Evolutionary conservation across 2,888 invertebrate species (phyloP).

Genomic region (Drosophila picticornis): DNA sequence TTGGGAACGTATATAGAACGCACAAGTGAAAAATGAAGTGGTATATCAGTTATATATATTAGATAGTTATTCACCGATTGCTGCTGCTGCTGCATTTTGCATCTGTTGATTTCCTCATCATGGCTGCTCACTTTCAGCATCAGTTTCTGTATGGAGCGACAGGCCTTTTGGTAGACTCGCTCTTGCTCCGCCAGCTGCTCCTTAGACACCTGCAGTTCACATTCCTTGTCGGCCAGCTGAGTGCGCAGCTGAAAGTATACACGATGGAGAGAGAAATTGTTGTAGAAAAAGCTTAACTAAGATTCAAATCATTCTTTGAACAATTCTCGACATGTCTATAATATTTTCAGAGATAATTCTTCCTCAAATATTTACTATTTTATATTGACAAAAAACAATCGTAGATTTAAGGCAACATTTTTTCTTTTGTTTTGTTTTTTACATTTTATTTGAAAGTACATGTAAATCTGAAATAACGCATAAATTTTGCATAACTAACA

Average conservation of each 20-base stretch:
- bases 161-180: constrained; percentile 81
- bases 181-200: constrained; percentile 78
- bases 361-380: not conserved
- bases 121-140: constrained; percentile 79
- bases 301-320: not conserved
- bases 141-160: constrained; percentile 83
- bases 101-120: constrained; percentile 77
- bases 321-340: not conserved
- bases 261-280: not conserved
- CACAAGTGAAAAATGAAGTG: no score
- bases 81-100: constrained; percentile 63
- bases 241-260: constrained; percentile 63
- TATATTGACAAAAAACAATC: constrained; percentile 1
- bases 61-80: constrained; percentile 24
- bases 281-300: not conserved
- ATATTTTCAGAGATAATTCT: not conserved
- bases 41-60: no score
- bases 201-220: constrained; percentile 81
- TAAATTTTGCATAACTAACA: constrained; percentile 48
- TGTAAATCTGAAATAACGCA: constrained; percentile 33
- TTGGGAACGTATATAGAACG: no score
- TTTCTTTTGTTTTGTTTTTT: not conserved
- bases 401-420: not conserved
- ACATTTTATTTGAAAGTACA: constrained; percentile 28
- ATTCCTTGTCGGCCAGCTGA: constrained; percentile 81